Evolutionary conservation across 1,140 invertebrate genomes (phyloP).

Genomic region (Adelges cooleyi): DNA sequence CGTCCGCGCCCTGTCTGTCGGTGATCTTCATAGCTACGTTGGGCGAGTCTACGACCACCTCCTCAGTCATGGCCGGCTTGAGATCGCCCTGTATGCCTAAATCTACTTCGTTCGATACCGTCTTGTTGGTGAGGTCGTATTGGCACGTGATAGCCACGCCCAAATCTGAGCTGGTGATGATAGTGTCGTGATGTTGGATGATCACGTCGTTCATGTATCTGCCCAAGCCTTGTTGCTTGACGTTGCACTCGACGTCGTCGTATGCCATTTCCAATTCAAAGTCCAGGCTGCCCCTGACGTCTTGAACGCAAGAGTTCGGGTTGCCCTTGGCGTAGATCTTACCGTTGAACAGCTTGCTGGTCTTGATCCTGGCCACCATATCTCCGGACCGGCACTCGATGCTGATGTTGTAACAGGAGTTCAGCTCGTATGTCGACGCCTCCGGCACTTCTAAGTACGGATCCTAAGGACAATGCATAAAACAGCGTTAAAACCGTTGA

Average conservation of each 20-base stretch:
- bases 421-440: constrained; percentile 80
- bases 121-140: constrained; percentile 86
- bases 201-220: constrained; percentile 79
- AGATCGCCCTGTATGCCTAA: constrained; percentile 78
- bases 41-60: constrained; percentile 73
- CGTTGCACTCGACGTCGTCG: constrained; percentile 81
- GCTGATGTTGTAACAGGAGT: constrained; percentile 87
- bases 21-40: constrained; percentile 91
- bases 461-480: constrained; percentile 44
- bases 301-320: constrained; percentile 79
- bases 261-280: constrained; percentile 84
- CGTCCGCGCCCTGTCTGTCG: constrained; percentile 65
- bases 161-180: constrained; percentile 85
- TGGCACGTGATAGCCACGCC: constrained; percentile 84
- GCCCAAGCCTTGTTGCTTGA: constrained; percentile 69
- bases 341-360: constrained; percentile 82
- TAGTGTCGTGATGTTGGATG: constrained; percentile 89
- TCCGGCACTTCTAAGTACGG: constrained; percentile 80
- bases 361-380: constrained; percentile 84
- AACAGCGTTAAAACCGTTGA: no score
- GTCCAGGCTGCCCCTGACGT: constrained; percentile 69
- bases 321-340: constrained; percentile 89
- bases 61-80: constrained; percentile 59
- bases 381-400: constrained; percentile 83
- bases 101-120: constrained; percentile 82